Base-by-base conservation (phyloP, 2,888 invertebrate genomes). In the Parnassius orleans region DNA sequence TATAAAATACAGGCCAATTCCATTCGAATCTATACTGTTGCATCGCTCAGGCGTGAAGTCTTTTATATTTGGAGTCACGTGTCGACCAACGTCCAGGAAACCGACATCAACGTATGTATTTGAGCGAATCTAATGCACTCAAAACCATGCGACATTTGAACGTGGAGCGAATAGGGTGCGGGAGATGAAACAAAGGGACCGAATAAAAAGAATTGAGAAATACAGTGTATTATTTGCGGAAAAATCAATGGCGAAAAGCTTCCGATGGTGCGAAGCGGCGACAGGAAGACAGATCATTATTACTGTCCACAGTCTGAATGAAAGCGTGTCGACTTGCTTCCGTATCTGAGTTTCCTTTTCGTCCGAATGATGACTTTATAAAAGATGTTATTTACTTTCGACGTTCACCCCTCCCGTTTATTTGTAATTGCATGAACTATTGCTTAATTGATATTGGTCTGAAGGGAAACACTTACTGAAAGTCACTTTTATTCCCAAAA, bases 111-210 rank as follows among this genome's bases (percentile, higher is more conserved):
- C 76, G 81, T 79, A 84, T 84, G 84, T 83, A 83, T 85, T 86
- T 85, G 85, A 85, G 87, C 89, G 88, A 81, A 81, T 83, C 90
- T 89, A 91, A 90, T 89, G 86, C 84, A 88, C 90, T 90, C 86
- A 86, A 83, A 87, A 84, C 84, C 86, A 84, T 84, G 84, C 79
- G 84, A 86, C 83, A 80, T 62, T 63, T 66, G 64, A 63, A 70
- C 66, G 74, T 74, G 78, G 78, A 78, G 73, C 59, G 71, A 70
- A 63, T 68, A 61, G 74, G 74, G 72, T 67, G 69, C 63, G 50
- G 62, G 47, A 55, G 47, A 63, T 66, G 69, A 74, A 75, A 77
- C 76, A 78, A 77, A 72, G 65, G 47, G 67, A 57, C 54, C 57
- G 63, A 66, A 69, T 68, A 69, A 68, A 69, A 71, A 64, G 71